phyloP scores from a whole-genome alignment of 2,888 invertebrate genomes.

The Hecatera dysodea region DNA sequence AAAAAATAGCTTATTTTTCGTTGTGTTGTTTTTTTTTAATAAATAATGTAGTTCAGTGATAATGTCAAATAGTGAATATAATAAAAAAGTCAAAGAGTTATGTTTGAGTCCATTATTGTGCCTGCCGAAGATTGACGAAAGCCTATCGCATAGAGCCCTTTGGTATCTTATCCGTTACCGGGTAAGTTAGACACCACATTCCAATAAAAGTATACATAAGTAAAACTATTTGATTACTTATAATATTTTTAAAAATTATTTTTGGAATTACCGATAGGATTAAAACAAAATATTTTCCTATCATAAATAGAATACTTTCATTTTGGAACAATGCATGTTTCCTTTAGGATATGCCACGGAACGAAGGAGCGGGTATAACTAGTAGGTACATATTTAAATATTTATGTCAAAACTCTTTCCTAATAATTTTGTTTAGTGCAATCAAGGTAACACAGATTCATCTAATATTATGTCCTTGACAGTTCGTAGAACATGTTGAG shows the following conservation, averaged over 20 bases:
- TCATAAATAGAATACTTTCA: too few species aligned
- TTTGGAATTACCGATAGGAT: neutral
- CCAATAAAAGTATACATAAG: neutral
- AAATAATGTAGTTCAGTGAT: conserved; percentile 22
- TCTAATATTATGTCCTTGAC: neutral
- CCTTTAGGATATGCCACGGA: too few species aligned
- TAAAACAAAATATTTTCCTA: neutral
- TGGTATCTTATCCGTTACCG: conserved; percentile 50
- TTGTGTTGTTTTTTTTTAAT: neutral
- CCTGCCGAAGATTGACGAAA: conserved; percentile 44
- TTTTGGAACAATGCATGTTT: too few species aligned
- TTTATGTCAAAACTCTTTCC: neutral
- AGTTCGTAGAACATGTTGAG: neutral
- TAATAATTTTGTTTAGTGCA: neutral
- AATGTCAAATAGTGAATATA: conserved; percentile 41
- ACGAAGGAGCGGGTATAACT: neutral
- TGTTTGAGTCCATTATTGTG: conserved; percentile 37
- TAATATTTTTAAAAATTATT: neutral
- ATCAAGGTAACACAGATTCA: neutral
- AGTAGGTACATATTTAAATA: too few species aligned
- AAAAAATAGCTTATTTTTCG: neutral
- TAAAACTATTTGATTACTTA: neutral
- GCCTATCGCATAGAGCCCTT: conserved; percentile 34
- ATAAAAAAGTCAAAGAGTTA: conserved; percentile 21
- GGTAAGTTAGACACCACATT: conserved; percentile 34